Base-by-base conservation (phyloP, 2,888 invertebrate genomes). In the Belgica antarctica region DNA sequence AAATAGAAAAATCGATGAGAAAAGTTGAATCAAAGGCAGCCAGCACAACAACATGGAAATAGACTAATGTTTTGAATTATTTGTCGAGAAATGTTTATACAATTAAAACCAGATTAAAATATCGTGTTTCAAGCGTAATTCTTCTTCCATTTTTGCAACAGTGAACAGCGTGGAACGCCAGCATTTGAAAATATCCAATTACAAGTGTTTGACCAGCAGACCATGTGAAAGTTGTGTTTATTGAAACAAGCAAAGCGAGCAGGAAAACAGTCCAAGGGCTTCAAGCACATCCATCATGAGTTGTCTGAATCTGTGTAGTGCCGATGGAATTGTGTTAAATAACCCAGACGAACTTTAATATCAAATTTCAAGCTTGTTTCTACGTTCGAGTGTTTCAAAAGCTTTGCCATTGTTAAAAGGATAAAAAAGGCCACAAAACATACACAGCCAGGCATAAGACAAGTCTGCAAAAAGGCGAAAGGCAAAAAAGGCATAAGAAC, bases 91-190 rank as follows among this genome's bases (percentile, higher is more conserved):
- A 57, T 63, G 27, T 46, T 46, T 22, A 47, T 28, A 22, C 25
- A 65, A 65, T 65, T 65, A 65, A 65, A 65, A 24, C 65, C 7
- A 25, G 65, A 65, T 65, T 65, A 65, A 63, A 63, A 63, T 63
- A 63, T 63, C 24, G 17, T 24, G 25, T 63, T 63, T 63, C 28
- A 25, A n/a, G n/a, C n/a, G n/a, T n/a, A n/a, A 57, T 24, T 57
- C 17, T 17, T 62, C 22, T 36, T 25, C 12, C n/a, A 28, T 22
- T 63, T 63, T 24, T 25, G 19, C 22, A 8, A 41, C 36, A 63
- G 36, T 28, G 34, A 65, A 62, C 3, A 31, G 15, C 15, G 15
- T 24, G 62, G 27, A 61, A 57, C 1, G 12, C 2, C 10, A 10
- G 7, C 17, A 12, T 41, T 41, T 1, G 36, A 34, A 27, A 65